Conservation (phyloP, 2,888 invertebrate species). For the Mimachlamys varia region DNA sequence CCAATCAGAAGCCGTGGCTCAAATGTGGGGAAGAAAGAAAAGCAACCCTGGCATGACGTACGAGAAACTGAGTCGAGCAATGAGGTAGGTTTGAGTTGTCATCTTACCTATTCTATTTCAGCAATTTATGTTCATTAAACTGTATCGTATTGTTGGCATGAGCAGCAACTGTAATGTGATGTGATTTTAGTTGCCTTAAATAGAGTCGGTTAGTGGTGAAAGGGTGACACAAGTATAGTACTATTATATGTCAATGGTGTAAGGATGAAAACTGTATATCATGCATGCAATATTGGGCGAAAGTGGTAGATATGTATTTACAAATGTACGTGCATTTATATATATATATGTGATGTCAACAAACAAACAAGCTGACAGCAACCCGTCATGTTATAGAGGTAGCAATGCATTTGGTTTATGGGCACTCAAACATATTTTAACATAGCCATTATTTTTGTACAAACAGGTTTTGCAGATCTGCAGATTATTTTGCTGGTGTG, state of each 20-base stretch:
- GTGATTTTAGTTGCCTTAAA: background rate
- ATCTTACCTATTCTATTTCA: conserved; percentile 38
- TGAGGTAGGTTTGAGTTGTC: conserved; percentile 85
- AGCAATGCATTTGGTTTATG: background rate
- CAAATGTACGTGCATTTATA: background rate
- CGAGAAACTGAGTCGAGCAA: conserved; percentile 94
- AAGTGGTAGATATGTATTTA: background rate
- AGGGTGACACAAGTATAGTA: background rate
- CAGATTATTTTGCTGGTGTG: conserved; percentile 73
- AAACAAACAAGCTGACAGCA: no score
- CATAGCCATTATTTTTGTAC: conserved; percentile 42
- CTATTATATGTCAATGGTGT: background rate
- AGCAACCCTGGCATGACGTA: conserved; percentile 95
- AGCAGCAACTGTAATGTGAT: background rate
- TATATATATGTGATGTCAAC: no score
- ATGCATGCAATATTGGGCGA: background rate
- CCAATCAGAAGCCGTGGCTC: conserved; percentile 93
- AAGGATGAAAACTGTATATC: background rate
- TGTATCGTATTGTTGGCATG: background rate
- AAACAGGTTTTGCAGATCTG: conserved; percentile 71
- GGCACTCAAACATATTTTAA: background rate
- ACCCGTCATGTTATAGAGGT: background rate
- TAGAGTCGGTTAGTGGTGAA: background rate
- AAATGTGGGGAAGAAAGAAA: conserved; percentile 93
- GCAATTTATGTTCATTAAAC: conserved; percentile 24